These are phyloP conservation scores for Mystacornis crossleyi DNA, from an alignment of 2,113 vertebrate genomes.

Conservation along the genomic window DNA sequence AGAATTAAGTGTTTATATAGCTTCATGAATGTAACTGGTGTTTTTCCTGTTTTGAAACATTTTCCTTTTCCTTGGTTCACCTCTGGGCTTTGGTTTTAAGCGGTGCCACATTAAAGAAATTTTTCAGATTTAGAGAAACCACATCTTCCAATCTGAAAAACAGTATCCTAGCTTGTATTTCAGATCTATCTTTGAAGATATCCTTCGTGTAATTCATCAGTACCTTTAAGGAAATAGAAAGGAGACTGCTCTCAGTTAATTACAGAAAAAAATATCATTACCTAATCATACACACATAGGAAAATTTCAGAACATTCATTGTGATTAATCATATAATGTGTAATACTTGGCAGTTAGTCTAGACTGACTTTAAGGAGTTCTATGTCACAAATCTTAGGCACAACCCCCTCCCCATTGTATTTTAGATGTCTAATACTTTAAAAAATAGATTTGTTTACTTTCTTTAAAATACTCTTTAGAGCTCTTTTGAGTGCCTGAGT, in stretches of 20 bases:
- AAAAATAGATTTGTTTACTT: not conserved
- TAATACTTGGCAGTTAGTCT: not conserved
- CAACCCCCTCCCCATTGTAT: not conserved
- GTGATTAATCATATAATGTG: not conserved
- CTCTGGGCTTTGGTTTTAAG: not conserved
- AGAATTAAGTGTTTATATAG: not conserved
- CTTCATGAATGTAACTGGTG: not conserved
- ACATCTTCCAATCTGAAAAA: not conserved
- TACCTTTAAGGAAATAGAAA: not conserved
- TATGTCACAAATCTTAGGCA: not conserved
- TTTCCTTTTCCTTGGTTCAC: not conserved
- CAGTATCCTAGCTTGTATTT: not conserved
- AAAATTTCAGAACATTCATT: not conserved
- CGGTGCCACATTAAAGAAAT: not conserved
- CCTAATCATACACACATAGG: not conserved
- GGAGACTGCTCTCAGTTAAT: not conserved
- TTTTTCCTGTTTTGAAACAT: not conserved
- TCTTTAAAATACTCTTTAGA: not conserved
- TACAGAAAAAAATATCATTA: not conserved
- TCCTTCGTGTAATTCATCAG: not conserved
- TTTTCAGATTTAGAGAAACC: not conserved
- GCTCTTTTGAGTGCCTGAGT: not conserved
- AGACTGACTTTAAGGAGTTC: not conserved
- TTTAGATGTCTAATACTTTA: not conserved
- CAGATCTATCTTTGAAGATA: not conserved